Conservation (phyloP, 2,888 invertebrate species). For the Mimas tiliae region DNA sequence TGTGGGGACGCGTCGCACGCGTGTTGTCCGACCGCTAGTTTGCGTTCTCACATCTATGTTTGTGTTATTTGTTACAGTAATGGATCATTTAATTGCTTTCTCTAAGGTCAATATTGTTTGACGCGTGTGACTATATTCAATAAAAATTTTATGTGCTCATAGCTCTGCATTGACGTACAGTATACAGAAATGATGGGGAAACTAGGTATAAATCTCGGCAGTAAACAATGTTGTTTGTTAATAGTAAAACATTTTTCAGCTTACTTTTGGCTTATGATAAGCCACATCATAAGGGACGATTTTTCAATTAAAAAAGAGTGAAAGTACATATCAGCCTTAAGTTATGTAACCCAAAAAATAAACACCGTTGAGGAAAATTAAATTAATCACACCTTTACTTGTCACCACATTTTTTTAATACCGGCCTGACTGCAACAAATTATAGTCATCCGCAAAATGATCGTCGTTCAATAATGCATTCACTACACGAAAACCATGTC, state of each 20-base stretch:
- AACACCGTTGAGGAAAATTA: neutral
- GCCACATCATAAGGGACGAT: too few species aligned
- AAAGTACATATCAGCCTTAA: neutral
- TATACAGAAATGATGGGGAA: neutral
- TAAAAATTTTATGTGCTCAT: neutral
- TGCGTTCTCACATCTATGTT: constrained; percentile 62
- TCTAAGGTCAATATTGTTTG: constrained; percentile 58
- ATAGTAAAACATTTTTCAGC: too few species aligned
- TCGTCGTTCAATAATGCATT: constrained; percentile 61
- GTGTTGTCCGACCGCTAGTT: constrained; percentile 48
- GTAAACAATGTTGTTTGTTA: too few species aligned
- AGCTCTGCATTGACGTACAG: neutral
- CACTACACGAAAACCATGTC: constrained; percentile 64
- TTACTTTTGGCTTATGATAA: too few species aligned
- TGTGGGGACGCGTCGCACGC: constrained; percentile 53
- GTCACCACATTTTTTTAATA: constrained; percentile 5
- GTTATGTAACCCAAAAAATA: neutral
- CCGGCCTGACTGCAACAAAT: constrained; percentile 63
- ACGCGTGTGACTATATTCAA: constrained; percentile 35
- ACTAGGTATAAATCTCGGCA: neutral
- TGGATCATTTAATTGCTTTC: constrained; percentile 71
- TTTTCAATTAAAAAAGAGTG: neutral
- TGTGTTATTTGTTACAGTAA: constrained; percentile 72
- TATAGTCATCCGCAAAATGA: constrained; percentile 61
- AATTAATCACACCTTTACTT: neutral